Evolutionary conservation across 2,888 invertebrate species (phyloP), one percentile per base, ranked within the genome.

Genomic region (Drosophila melanosoma): DNA sequence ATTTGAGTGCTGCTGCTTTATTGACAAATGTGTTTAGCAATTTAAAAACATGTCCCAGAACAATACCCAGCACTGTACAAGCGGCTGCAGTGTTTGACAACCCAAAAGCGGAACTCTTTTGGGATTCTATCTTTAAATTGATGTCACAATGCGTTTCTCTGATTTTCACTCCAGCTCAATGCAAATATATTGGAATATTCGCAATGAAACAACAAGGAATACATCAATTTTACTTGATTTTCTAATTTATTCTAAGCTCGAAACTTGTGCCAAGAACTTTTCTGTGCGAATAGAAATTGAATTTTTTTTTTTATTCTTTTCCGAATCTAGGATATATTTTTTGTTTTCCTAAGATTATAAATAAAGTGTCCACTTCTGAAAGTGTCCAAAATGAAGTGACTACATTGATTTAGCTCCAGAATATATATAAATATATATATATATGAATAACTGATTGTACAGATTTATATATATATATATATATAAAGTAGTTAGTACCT

Each of bases 21-120:
- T 87, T 87, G 83, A 83, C 83, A 62, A 76, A 75, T 75, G 71
- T 69, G 58, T 63, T 84, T 84, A 83, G 76, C 81, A 68, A 36
- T 48, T 42, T 23, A 33, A 12, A 33, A 70, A 26, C 73, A 35
- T 53, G 53, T 35, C 48, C 45, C 49, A 62, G 60, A 60, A 76
- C 76, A 76, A 67, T 53, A 45, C 33, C 35, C 48, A 63, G 57
- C 49, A 49, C 45, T 63, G 45, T 60, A 10, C 5, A 23, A 38
- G 3, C 36, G 10, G 15, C 20, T 23, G 3, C 1, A 23, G 20
- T 45, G 20, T 45, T 23, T 12, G 52, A 29, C 38, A 32, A 12
- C 12, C n/a, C 8, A 15, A n/a, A 10, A 49, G 20, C 20, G 7
- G n/a, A 20, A 20, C 1, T 23, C 45, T 23, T 45, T 15, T 15